Conservation (phyloP, 2,113 vertebrate genomes). For the Callithrix jacchus region DNA sequence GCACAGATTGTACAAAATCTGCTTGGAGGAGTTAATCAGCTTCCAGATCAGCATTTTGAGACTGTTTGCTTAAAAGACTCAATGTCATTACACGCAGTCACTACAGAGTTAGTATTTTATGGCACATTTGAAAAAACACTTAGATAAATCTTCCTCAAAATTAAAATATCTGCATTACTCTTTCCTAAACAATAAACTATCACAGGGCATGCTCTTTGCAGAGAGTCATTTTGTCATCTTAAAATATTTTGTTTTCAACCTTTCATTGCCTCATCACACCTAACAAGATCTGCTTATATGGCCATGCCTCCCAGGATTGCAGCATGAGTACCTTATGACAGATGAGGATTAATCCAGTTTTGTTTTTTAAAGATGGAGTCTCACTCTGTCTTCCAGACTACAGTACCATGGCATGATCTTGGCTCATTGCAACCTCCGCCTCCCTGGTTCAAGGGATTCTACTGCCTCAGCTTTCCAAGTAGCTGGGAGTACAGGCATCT, state of each 20-base stretch:
- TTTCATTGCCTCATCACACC: not conserved
- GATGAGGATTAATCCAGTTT: not conserved
- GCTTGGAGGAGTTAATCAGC: accelerated
- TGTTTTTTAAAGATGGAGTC: not conserved
- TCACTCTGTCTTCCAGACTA: no score
- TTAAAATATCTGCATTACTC: not conserved
- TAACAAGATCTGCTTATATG: not conserved
- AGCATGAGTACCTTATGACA: accelerated
- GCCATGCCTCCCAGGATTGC: not conserved
- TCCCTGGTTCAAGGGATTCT: no score
- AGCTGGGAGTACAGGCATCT: no score
- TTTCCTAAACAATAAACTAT: not conserved
- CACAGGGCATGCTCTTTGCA: not conserved
- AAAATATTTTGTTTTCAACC: not conserved
- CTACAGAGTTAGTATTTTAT: not conserved
- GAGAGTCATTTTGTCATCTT: not conserved
- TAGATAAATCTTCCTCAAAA: not conserved
- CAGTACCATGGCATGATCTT: no score
- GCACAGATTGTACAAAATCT: not conserved
- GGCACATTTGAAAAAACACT: not conserved
- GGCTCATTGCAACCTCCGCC: no score
- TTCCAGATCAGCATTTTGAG: not conserved
- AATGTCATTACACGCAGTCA: not conserved
- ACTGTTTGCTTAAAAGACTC: not conserved
- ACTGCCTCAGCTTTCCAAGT: no score